These are phyloP conservation scores for Ageneiosus marmoratus DNA, from an alignment of 2,113 vertebrate genomes.

Conservation along the genomic window DNA sequence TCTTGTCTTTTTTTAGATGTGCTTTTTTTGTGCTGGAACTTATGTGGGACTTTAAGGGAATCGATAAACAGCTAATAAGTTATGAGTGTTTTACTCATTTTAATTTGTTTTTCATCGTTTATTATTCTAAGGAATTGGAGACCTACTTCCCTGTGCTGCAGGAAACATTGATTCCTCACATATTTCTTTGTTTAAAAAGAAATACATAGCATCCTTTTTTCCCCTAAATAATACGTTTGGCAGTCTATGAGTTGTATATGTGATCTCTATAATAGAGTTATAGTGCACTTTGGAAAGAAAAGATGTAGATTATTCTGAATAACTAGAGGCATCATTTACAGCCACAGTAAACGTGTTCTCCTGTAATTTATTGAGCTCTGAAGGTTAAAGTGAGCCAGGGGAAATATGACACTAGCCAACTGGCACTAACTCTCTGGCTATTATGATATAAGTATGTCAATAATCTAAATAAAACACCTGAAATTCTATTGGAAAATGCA, in stretches of 20 bases:
- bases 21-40: not conserved
- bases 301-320: not conserved
- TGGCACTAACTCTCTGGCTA: not conserved
- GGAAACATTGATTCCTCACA: too few relatives aligned
- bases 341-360: not conserved
- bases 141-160: not conserved
- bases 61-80: not conserved
- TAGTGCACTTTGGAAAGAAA: not conserved
- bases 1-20: not conserved
- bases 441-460: not conserved
- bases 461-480: not conserved
- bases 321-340: not conserved
- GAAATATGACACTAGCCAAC: constrained; percentile 5
- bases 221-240: not conserved
- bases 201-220: too few relatives aligned
- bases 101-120: not conserved
- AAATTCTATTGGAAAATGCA: not conserved
- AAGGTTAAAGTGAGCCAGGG: constrained; percentile 15
- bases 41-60: not conserved
- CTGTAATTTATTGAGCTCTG: constrained; percentile 20
- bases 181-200: too few relatives aligned
- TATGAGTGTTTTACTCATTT: not conserved
- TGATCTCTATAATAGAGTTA: not conserved
- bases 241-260: not conserved
- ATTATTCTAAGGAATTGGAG: not conserved